Percentiles rank a stretch among this genome's conserved stretches.
Conservation (phyloP, 2,113 vertebrate species). For the Neomonachus schauinslandi region DNA sequence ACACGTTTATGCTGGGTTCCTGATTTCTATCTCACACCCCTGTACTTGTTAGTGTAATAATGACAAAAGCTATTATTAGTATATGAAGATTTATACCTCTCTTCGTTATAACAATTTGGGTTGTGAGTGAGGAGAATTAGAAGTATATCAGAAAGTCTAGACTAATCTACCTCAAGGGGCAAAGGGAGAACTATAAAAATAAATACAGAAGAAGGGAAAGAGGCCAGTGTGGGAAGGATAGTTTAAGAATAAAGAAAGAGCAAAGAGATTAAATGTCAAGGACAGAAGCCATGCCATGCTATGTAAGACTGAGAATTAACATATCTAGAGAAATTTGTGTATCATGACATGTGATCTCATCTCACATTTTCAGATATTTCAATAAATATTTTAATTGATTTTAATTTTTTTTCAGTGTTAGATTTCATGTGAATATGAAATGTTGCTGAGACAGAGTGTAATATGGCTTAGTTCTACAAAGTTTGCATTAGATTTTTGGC, state of each 20-base stretch:
- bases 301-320: neutral
- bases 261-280: neutral
- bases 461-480: neutral
- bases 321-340: neutral
- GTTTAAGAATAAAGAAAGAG: neutral
- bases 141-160: conserved; percentile 41
- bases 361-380: neutral
- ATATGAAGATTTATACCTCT: neutral
- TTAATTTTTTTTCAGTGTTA: neutral
- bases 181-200: neutral
- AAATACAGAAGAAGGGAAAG: neutral
- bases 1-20: neutral
- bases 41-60: neutral
- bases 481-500: neutral
- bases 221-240: neutral
- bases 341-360: neutral
- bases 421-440: neutral
- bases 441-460: neutral
- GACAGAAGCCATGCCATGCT: neutral
- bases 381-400: conserved; percentile 24
- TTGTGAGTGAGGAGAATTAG: neutral
- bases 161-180: neutral
- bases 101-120: neutral
- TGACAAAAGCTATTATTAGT: neutral
- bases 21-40: neutral